Conservation (phyloP, 2,797 vertebrate genomes). For the Pseudochaenichthys georgianus region DNA sequence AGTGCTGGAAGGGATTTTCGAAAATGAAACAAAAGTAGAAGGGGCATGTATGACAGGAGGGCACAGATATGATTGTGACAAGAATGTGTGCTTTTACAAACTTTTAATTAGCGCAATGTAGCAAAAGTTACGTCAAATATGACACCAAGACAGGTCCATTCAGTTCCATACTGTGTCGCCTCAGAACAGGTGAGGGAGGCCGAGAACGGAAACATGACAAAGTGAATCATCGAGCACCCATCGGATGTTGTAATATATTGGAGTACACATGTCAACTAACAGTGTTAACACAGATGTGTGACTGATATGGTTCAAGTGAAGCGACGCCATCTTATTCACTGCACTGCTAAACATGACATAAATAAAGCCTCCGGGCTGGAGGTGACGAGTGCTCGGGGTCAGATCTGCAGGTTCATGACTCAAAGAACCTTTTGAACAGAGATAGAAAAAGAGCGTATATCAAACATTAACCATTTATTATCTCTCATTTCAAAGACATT, state of each 20-base stretch:
- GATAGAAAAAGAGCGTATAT: slow-evolving; percentile 30
- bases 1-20: slow-evolving; percentile 22
- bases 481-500: slow-evolving; percentile 24
- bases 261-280: slow-evolving; percentile 38
- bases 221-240: slow-evolving; percentile 12
- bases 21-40: not conserved
- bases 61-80: slow-evolving; percentile 28
- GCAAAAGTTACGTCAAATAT: slow-evolving; percentile 31
- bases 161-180: not conserved
- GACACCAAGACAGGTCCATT: slow-evolving; percentile 12
- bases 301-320: slow-evolving; percentile 17
- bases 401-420: slow-evolving; percentile 27
- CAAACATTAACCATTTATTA: slow-evolving; percentile 35
- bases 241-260: slow-evolving; percentile 24
- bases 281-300: slow-evolving; percentile 22
- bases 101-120: slow-evolving; percentile 12
- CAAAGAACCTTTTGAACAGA: slow-evolving; percentile 16
- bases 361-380: slow-evolving; percentile 30
- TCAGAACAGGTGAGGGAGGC: slow-evolving; percentile 17
- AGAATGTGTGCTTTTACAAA: slow-evolving; percentile 47
- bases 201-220: slow-evolving; percentile 12
- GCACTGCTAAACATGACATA: slow-evolving; percentile 25
- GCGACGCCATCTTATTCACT: slow-evolving; percentile 6
- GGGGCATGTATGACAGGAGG: slow-evolving; percentile 27
- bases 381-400: slow-evolving; percentile 56